Percentiles rank a stretch among this genome's conserved stretches.
Evolutionary conservation across 2,888 invertebrate genomes (phyloP).

Genomic region (Noctua janthe): DNA sequence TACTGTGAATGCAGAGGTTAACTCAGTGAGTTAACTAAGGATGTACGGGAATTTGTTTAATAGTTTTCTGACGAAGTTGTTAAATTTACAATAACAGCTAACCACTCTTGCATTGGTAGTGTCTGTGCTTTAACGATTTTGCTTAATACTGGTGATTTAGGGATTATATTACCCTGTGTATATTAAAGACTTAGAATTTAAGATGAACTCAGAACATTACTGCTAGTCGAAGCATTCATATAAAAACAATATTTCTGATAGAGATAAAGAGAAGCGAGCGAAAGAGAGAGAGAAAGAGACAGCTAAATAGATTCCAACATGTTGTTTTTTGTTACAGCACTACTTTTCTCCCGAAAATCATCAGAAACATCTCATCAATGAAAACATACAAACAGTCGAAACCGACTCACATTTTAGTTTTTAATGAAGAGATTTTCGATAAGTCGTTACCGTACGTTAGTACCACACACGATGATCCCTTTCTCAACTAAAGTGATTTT

Average conservation of each 20-base stretch:
- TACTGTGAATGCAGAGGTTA: conserved; percentile 1
- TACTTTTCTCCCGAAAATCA: neutral
- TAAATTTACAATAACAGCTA: conserved; percentile 28
- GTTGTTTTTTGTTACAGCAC: neutral
- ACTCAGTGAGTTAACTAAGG: conserved; percentile 28
- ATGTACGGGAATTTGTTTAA: conserved; percentile 30
- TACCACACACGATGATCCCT: conserved; percentile 78
- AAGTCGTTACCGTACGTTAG: conserved; percentile 71
- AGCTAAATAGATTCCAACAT: neutral
- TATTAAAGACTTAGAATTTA: neutral
- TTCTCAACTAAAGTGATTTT: conserved; percentile 62
- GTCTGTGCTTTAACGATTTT: neutral
- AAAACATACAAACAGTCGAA: conserved; percentile 61
- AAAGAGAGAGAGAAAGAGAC: neutral
- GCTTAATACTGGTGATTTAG: neutral
- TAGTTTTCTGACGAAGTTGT: conserved; percentile 30
- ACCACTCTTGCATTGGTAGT: neutral
- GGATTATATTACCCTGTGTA: neutral
- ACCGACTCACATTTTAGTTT: conserved; percentile 74
- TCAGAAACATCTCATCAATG: conserved; percentile 21
- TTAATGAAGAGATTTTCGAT: conserved; percentile 81
- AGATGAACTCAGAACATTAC: neutral
- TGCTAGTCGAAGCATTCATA: neutral
- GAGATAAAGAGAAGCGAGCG: neutral
- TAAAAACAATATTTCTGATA: neutral